Conservation (phyloP, 1,140 invertebrate species). For the Meloidogyne hapla region DNA sequence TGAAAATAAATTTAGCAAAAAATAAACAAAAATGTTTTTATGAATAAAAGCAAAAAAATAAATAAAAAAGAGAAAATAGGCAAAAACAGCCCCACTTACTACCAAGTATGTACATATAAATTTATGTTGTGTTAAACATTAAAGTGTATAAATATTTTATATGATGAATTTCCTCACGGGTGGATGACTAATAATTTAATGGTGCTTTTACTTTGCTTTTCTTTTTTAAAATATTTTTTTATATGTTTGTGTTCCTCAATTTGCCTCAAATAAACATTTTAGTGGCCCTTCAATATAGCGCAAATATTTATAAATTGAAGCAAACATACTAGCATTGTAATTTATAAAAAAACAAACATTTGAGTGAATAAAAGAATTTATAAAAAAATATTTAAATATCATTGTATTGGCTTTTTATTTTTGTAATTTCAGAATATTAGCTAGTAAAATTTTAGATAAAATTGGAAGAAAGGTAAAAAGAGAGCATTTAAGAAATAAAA, state of each 20-base stretch:
- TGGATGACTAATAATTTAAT: constrained; percentile 10
- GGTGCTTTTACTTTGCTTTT: constrained; percentile 7
- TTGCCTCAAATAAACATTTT: background rate
- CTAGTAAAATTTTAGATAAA: background rate
- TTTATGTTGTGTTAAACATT: background rate
- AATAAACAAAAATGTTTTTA: background rate
- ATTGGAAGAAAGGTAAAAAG: background rate
- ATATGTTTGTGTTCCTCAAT: background rate
- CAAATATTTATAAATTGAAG: constrained; percentile 6
- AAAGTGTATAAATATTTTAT: background rate
- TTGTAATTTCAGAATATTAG: no score
- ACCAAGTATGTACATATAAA: background rate
- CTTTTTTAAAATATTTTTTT: background rate
- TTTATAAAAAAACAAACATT: background rate
- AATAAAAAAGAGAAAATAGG: background rate
- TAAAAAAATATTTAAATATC: no score
- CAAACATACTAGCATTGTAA: no score
- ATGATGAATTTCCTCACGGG: constrained; percentile 1
- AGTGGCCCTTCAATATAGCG: background rate
- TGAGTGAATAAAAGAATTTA: no score
- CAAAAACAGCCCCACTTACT: background rate
- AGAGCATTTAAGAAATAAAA: background rate
- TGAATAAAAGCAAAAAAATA: background rate
- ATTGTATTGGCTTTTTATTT: no score
- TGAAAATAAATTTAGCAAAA: background rate